These are phyloP conservation scores for Pristionchus japonicus DNA, from an alignment of 2,888 invertebrate genomes.

Conservation along the genomic window DNA sequence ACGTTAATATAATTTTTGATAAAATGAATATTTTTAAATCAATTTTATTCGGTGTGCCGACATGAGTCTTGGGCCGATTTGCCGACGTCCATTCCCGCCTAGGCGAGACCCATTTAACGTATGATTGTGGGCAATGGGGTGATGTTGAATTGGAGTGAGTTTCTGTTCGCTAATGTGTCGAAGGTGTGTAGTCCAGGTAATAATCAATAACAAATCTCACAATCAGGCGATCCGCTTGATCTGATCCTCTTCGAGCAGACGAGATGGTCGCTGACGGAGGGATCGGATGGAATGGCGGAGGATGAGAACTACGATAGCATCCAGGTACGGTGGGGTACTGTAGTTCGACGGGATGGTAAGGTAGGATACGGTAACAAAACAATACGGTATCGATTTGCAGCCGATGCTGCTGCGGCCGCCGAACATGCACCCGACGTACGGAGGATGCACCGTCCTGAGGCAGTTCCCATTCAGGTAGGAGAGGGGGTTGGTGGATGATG, in stretches of 20 bases:
- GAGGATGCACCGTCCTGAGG: constrained; percentile 77
- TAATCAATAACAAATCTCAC: constrained; percentile 49
- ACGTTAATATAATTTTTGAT: too few relatives aligned
- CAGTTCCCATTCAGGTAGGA: constrained; percentile 78
- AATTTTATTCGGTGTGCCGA: too few relatives aligned
- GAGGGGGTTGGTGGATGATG: not conserved
- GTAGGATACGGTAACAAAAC: not conserved
- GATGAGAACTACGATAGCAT: constrained; percentile 55
- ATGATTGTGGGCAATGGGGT: too few relatives aligned
- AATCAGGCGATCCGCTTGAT: constrained; percentile 71
- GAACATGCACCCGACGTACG: constrained; percentile 15
- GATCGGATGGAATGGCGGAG: constrained; percentile 45
- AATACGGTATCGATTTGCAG: not conserved
- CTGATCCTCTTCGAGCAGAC: constrained; percentile 47
- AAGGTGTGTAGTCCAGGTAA: not conserved
- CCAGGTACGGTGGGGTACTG: constrained; percentile 42
- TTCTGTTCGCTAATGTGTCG: too few relatives aligned
- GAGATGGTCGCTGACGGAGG: constrained; percentile 45
- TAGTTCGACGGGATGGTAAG: not conserved
- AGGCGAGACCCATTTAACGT: too few relatives aligned
- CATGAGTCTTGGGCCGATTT: too few relatives aligned
- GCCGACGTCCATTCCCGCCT: too few relatives aligned
- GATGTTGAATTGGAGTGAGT: too few relatives aligned
- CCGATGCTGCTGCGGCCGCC: constrained; percentile 45
- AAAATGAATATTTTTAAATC: too few relatives aligned